A percentile compares a stretch with the other conserved stretches of the same genome.
Conservation (phyloP, 2,797 vertebrate genomes). For the Brachyalestes nurse region DNA sequence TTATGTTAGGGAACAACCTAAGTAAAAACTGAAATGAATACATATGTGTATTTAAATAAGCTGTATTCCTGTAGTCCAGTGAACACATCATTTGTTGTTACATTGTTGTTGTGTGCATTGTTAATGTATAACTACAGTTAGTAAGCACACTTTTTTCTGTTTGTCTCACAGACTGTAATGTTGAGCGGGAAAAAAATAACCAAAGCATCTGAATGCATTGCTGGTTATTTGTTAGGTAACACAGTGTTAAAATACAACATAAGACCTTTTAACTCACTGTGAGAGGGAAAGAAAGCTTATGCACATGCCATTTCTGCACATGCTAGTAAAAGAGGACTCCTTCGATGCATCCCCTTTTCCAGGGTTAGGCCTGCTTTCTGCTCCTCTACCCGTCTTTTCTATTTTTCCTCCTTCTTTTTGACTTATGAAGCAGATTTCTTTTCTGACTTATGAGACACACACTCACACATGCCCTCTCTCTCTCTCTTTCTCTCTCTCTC, state of each 20-base stretch:
- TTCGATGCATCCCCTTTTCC: constrained; percentile 53
- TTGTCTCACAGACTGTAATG: no score
- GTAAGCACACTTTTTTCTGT: no score
- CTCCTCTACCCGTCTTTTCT: background rate
- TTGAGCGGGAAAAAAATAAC: no score
- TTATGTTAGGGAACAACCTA: no score
- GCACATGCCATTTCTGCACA: background rate
- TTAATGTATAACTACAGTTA: no score
- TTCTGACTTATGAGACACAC: constrained; percentile 25
- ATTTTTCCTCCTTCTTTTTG: constrained; percentile 60
- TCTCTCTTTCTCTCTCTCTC: constrained; percentile 15
- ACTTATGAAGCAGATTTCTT: constrained; percentile 79
- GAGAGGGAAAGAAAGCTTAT: constrained; percentile 49
- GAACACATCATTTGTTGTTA: no score
- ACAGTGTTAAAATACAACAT: background rate
- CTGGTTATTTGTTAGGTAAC: background rate
- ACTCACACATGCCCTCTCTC: constrained; percentile 12
- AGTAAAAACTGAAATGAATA: no score
- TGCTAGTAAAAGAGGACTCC: constrained; percentile 1
- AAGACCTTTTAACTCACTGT: constrained; percentile 44
- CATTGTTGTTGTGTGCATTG: no score
- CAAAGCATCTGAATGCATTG: background rate
- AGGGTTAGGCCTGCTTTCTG: constrained; percentile 25
- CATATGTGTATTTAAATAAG: no score
- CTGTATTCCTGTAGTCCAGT: no score